Evolutionary conservation across 37 sponge, comb jelly and placozoan genomes (phyloP), one percentile per base, ranked within the genome.

Genomic region (Halichondria panicea): DNA sequence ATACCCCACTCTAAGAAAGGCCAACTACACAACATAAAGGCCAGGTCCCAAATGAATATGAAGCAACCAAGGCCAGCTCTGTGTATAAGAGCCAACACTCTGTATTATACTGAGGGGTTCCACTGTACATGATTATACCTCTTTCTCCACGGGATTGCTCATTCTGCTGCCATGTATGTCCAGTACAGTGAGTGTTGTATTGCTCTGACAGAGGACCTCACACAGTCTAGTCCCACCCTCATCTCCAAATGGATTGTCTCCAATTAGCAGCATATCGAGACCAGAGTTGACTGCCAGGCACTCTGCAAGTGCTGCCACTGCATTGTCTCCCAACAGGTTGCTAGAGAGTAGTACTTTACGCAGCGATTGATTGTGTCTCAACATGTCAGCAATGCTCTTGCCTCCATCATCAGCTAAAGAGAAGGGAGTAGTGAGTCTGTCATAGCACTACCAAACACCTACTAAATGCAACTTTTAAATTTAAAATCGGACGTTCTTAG

Each of bases 201-300:
- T 90, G 66, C 71, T 75, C 0, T 70, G 25, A 48, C 89, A 91
- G 40, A 95, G 80, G 2, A 78, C 83, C 30, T 48, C 55, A 1
- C 80, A 41, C 43, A 95, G 76, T 24, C 75, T 84, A 28, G 36
- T 37, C 35, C 85, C 89, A 7, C 92, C 92, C 73, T 95, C 95
- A 73, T 95, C 92, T 0, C 92, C 86, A 76, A 95, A 87, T 4
- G 95, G 92, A 46, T 91, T 95, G 66, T 91, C 92, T 7, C 92
- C 95, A 55, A 95, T 39, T 2, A 88, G 79, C 42, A 95, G 70
- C 68, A 78, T 85, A 53, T 91, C 92, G 42, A 95, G 89, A 28
- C 73, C 72, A n/a, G 81, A 65, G 66, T 95, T 91, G 45, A 55
- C 48, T 0, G 28, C 42, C 66, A 95, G 54, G 46, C 79, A 85